Evolutionary conservation across 2,888 invertebrate species (phyloP), one percentile per base, ranked within the genome.

Genomic region (Drosophila stalkeri): DNA sequence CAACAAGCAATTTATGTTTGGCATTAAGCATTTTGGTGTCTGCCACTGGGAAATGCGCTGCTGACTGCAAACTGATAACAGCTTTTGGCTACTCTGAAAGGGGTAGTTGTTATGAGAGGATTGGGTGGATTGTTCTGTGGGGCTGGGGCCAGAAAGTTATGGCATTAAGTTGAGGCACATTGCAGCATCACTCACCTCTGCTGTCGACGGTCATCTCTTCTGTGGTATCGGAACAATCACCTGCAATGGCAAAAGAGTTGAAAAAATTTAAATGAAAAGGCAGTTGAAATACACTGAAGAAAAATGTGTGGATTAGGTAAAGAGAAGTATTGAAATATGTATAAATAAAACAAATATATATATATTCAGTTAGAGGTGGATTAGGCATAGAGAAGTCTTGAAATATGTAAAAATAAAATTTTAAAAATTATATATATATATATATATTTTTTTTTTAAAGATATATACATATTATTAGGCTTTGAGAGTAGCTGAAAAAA

Each of bases 121-220:
- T 33, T 9, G 20, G 7, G 18, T 23, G 14, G 23, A 23, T 14
- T 12, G 31, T 3, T 23, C 9, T 27, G 23, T 16, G 33, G 27
- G 35, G 5, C 18, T 18, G 39, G 37, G 20, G 41, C n/a, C 23
- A n/a, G 31, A 9, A 27, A 31, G 8, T n/a, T 47, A 4, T 27
- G 16, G 2, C 54, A 23, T 12, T 3, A 57, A 7, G 20, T 12
- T n/a, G 23, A 18, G 20, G 9, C 18, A 47, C 37, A 57, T 52
- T 54, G 20, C 14, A 56, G 35, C 39, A 20, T 54, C 66, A 91
- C 92, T 90, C 81, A 93, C 93, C 93, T 92, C 92, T 91, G 89
- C 92, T 92, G 90, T 92, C 93, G 81, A 92, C 91, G 84, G 92
- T 92, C 92, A 93, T 92, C 89, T 93, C 92, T 90, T 92, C 92